A percentile compares a stretch with the other conserved stretches of the same genome.
phyloP scores from a whole-genome alignment of 2,888 invertebrate species.

The Dromius quadrimaculatus region DNA sequence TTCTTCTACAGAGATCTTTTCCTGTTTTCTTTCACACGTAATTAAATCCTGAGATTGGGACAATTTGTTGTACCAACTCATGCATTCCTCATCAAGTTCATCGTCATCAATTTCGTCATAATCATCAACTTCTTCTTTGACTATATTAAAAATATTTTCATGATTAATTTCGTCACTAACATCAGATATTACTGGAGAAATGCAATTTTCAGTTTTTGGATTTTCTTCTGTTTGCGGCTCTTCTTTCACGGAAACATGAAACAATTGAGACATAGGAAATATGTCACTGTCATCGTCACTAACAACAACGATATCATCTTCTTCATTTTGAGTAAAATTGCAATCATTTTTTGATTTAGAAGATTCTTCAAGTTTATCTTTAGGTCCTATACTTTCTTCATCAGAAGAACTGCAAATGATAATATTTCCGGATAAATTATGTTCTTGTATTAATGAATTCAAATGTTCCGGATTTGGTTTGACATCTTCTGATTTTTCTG shows the following conservation, averaged over 20 bases:
- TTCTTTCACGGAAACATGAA: slow-evolving; percentile 59
- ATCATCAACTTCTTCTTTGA: slow-evolving; percentile 38
- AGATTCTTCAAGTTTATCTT: slow-evolving; percentile 24
- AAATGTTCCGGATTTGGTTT: background rate
- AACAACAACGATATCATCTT: slow-evolving; percentile 64
- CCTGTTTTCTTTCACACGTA: background rate
- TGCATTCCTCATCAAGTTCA: slow-evolving; percentile 33
- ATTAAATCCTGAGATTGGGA: slow-evolving; percentile 36
- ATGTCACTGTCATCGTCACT: slow-evolving; percentile 70
- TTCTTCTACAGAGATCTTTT: background rate
- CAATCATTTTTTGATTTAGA: slow-evolving; percentile 67
- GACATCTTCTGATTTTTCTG: background rate
- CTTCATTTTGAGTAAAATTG: slow-evolving; percentile 64
- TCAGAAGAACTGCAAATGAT: background rate
- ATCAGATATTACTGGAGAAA: slow-evolving; percentile 60
- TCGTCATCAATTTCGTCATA: slow-evolving; percentile 35
- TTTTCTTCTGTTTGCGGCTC: slow-evolving; percentile 48
- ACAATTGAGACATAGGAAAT: slow-evolving; percentile 70
- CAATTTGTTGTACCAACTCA: slow-evolving; percentile 35
- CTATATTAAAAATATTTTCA: slow-evolving; percentile 62
- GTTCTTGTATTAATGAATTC: background rate
- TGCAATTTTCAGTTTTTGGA: slow-evolving; percentile 56
- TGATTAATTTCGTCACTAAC: slow-evolving; percentile 56
- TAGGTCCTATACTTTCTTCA: background rate
- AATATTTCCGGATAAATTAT: background rate